Evolutionary conservation across 2,113 vertebrate genomes (phyloP).

Genomic region (Chaetodon auriga): DNA sequence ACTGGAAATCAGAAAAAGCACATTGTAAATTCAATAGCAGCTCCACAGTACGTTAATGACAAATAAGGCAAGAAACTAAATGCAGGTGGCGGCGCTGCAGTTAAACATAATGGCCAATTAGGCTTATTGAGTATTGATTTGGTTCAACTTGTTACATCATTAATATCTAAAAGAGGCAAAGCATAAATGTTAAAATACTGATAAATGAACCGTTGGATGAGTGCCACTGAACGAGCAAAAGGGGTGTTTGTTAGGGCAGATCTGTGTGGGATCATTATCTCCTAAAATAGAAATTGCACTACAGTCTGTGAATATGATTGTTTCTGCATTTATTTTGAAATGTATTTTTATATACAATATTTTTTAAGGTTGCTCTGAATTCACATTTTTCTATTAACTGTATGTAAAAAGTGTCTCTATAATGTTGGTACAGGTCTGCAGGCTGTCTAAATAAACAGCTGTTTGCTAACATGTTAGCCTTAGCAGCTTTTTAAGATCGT

Average conservation of each 20-base stretch:
- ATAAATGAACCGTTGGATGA: not conserved
- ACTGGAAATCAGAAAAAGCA: not conserved
- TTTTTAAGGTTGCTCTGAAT: too few species aligned
- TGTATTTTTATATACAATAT: too few species aligned
- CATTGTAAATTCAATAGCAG: not conserved
- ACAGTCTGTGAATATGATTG: too few species aligned
- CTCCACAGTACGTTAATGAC: not conserved
- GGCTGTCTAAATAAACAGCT: not conserved
- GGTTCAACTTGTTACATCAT: not conserved
- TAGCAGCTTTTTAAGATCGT: too few species aligned
- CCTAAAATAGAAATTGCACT: not conserved
- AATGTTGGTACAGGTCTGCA: not conserved
- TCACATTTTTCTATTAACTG: too few species aligned
- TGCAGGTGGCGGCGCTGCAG: not conserved
- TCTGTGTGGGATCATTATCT: too few species aligned
- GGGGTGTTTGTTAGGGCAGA: not conserved
- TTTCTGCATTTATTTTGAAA: too few species aligned
- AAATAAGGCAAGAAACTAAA: not conserved
- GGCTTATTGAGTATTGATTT: conserved; percentile 8
- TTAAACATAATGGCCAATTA: not conserved
- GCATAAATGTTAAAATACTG: not conserved
- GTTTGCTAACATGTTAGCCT: too few species aligned
- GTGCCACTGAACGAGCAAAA: not conserved
- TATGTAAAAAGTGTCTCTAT: too few species aligned
- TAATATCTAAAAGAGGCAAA: not conserved